These are phyloP conservation scores for Gallinago media DNA, from an alignment of 2,113 vertebrate species.

Conservation along the genomic window DNA sequence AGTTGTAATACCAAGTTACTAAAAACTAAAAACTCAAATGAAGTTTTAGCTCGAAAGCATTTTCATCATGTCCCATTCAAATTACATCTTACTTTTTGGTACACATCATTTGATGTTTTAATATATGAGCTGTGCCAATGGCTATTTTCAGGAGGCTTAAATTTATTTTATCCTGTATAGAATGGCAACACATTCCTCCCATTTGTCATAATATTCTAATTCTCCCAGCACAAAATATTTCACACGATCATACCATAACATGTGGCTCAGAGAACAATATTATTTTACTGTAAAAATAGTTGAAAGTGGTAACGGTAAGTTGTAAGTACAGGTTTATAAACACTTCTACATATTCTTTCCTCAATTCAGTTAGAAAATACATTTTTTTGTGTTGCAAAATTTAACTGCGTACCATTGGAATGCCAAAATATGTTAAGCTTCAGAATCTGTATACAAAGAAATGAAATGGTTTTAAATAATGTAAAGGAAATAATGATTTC, in stretches of 20 bases:
- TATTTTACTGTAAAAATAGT: neutral
- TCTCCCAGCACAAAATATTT: neutral
- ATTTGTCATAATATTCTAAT: neutral
- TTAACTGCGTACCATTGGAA: neutral
- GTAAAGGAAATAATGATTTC: neutral
- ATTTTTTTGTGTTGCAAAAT: neutral
- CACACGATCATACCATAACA: neutral
- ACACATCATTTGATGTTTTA: accelerated
- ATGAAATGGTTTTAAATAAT: neutral
- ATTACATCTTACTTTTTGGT: neutral
- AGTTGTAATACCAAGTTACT: neutral
- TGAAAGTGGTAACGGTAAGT: neutral
- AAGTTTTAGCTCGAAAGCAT: neutral
- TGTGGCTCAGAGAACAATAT: neutral
- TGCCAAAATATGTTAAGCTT: neutral
- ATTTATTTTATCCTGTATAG: neutral
- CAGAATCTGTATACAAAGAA: neutral
- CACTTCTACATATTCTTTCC: neutral
- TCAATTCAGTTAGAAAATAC: neutral
- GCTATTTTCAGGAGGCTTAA: neutral
- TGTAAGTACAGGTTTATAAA: neutral
- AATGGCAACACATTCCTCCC: neutral
- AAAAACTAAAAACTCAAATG: neutral
- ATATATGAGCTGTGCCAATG: neutral
- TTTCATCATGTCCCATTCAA: neutral